Conservation (phyloP, 2,888 invertebrate species). For the Drosophila crucigera region DNA sequence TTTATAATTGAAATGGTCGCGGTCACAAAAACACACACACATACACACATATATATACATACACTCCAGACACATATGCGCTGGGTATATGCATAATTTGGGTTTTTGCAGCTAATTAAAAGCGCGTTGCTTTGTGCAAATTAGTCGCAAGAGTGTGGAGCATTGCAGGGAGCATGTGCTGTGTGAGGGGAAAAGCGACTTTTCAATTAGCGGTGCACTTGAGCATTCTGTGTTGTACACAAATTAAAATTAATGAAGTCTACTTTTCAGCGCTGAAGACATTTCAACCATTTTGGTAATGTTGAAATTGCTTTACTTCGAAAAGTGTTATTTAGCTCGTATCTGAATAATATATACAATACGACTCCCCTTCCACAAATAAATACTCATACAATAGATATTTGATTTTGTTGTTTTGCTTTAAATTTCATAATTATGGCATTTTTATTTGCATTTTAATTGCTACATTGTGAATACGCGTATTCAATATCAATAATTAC, state of each 20-base stretch:
- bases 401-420: conserved; percentile 29
- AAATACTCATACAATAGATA: background rate
- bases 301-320: background rate
- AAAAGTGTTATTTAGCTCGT: background rate
- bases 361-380: background rate
- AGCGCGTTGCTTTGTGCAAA: conserved; percentile 66
- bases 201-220: conserved; percentile 60
- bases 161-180: background rate
- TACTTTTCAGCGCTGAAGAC: conserved; percentile 18
- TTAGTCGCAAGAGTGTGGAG: conserved; percentile 37
- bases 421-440: conserved; percentile 81
- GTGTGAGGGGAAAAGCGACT: conserved; percentile 17
- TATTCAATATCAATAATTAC: conserved; percentile 79
- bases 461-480: conserved; percentile 77
- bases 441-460: conserved; percentile 73
- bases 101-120: conserved; percentile 79
- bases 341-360: background rate
- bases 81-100: conserved; percentile 70
- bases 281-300: too few relatives aligned
- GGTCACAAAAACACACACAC: conserved; percentile 26
- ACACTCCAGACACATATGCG: conserved; percentile 15
- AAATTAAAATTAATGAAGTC: conserved; percentile 28
- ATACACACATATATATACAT: background rate
- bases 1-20: conserved; percentile 76
- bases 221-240: background rate